Conservation (phyloP, 2,888 invertebrate genomes). For the Notodonta dromedarius region DNA sequence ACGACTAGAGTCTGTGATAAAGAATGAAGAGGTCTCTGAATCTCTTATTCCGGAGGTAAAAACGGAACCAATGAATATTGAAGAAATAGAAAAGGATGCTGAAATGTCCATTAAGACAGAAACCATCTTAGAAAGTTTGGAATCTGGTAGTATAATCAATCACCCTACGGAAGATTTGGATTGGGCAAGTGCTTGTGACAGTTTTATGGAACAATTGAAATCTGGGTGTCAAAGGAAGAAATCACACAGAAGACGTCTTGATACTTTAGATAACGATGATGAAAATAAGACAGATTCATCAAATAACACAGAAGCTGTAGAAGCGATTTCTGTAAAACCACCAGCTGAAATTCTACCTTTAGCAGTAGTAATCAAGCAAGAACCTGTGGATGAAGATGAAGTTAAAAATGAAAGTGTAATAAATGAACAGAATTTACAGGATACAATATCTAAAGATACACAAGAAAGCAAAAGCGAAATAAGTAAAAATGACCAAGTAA, state of each 20-base stretch:
- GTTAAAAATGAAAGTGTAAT: slow-evolving; percentile 32
- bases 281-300: slow-evolving; percentile 45
- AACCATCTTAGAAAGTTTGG: slow-evolving; percentile 52
- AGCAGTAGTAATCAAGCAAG: slow-evolving; percentile 57
- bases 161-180: slow-evolving; percentile 65
- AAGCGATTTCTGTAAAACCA: slow-evolving; percentile 23
- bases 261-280: slow-evolving; percentile 52
- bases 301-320: slow-evolving; percentile 19
- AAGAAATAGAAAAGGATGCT: slow-evolving; percentile 85
- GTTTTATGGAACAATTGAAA: slow-evolving; percentile 90
- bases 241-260: slow-evolving; percentile 77
- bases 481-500: slow-evolving; percentile 47
- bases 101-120: slow-evolving; percentile 73
- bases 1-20: slow-evolving; percentile 83
- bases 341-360: slow-evolving; percentile 22
- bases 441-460: slow-evolving; percentile 22
- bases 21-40: slow-evolving; percentile 85
- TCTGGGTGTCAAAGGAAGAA: slow-evolving; percentile 84
- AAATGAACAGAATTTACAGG: slow-evolving; percentile 17
- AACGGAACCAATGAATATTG: slow-evolving; percentile 87
- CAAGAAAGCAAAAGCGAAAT: slow-evolving; percentile 45
- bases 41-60: slow-evolving; percentile 84
- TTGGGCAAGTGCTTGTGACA: slow-evolving; percentile 90
- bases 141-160: slow-evolving; percentile 35
- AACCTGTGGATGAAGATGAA: slow-evolving; percentile 71